phyloP scores from a whole-genome alignment of 2,888 invertebrate genomes.

The Congeria kusceri region DNA sequence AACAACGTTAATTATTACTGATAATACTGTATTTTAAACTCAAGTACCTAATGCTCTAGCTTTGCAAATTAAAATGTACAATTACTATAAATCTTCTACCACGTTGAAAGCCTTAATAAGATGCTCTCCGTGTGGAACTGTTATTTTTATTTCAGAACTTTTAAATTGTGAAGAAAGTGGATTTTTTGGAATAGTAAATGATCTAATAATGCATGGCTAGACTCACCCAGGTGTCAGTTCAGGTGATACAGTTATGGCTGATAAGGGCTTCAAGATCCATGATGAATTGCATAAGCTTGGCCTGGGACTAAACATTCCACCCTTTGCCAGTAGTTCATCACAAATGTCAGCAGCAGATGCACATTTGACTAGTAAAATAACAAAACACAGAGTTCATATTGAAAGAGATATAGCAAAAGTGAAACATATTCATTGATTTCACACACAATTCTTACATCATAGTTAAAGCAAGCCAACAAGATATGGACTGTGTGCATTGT shows the following conservation, averaged over 20 bases:
- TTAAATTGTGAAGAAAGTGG: conserved; percentile 30
- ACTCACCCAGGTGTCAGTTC: no score
- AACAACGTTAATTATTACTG: conserved; percentile 44
- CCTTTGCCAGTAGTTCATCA: conserved; percentile 13
- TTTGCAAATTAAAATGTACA: conserved; percentile 48
- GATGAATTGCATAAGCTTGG: conserved; percentile 37
- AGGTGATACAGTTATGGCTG: conserved; percentile 44
- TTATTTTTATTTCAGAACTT: conserved; percentile 44
- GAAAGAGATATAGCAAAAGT: no score
- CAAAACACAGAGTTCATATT: no score
- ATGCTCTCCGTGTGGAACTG: conserved; percentile 44
- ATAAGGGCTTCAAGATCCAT: conserved; percentile 41
- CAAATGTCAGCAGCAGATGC: conserved; percentile 30
- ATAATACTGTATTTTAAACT: conserved; percentile 47
- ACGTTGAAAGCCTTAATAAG: conserved; percentile 52
- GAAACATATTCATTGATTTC: no score
- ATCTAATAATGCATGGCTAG: background rate
- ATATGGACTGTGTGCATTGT: no score
- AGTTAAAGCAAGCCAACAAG: no score
- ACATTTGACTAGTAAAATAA: no score
- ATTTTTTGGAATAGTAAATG: background rate
- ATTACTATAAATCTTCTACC: conserved; percentile 53
- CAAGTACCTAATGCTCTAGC: conserved; percentile 37
- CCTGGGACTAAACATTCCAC: conserved; percentile 30
- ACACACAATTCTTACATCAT: no score